Evolutionary conservation across 2,797 vertebrate genomes (phyloP).

Genomic region (Margarornis squamiger): DNA sequence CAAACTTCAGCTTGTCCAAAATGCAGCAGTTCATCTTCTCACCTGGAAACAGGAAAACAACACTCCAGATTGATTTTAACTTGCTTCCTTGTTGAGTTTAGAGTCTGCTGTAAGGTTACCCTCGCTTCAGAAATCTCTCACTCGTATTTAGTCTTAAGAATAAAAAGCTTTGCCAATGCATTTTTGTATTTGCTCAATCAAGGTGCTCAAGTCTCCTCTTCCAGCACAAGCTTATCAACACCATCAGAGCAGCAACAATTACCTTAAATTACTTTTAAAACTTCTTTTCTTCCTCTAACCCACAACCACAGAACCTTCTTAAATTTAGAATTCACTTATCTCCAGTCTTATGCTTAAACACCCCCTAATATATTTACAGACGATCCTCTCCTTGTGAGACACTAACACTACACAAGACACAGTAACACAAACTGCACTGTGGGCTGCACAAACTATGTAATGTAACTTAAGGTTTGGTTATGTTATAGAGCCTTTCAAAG

Average conservation of each 20-base stretch:
- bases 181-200: background rate
- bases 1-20: slow-evolving; percentile 65
- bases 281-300: background rate
- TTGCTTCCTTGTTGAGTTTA: background rate
- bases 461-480: background rate
- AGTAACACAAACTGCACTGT: background rate
- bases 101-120: background rate
- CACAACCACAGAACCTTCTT: background rate
- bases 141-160: background rate
- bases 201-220: background rate
- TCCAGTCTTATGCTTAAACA: background rate
- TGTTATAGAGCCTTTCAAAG: background rate
- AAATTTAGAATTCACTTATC: background rate
- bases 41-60: slow-evolving; percentile 66
- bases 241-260: background rate
- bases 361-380: background rate
- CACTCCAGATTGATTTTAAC: slow-evolving; percentile 45
- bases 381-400: background rate
- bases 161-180: background rate
- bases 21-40: slow-evolving; percentile 64
- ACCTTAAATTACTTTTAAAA: background rate
- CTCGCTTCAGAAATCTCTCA: background rate
- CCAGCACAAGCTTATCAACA: background rate
- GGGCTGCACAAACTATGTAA: accelerated
- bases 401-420: background rate